phyloP scores from a whole-genome alignment of 2,888 invertebrate genomes.

The Portevinia maculata region DNA sequence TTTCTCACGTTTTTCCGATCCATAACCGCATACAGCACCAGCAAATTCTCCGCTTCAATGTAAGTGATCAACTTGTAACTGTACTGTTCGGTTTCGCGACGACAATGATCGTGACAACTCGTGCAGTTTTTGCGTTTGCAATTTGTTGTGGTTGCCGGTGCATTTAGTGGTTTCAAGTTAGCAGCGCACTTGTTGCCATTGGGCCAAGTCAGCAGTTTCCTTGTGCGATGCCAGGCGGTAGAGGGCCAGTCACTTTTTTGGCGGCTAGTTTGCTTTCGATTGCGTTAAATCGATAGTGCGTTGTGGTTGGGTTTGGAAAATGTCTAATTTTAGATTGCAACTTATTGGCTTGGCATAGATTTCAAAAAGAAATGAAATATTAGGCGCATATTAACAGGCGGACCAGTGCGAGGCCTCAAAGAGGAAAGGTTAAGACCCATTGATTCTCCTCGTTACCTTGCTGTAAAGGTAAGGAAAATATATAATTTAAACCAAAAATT shows the following conservation, averaged over 20 bases:
- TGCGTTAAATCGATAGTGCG: slow-evolving; percentile 12
- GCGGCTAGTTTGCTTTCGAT: slow-evolving; percentile 2
- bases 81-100: slow-evolving; percentile 45
- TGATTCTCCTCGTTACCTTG: too few relatives aligned
- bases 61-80: slow-evolving; percentile 48
- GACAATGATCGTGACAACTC: slow-evolving; percentile 68
- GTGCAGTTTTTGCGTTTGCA: slow-evolving; percentile 52
- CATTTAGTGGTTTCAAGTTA: slow-evolving; percentile 42
- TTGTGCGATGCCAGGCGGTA: slow-evolving; percentile 18
- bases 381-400: too few relatives aligned
- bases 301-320: not conserved
- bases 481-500: too few relatives aligned
- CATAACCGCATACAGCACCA: slow-evolving; percentile 51
- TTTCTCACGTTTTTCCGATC: slow-evolving; percentile 57
- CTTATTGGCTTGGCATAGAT: too few relatives aligned
- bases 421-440: too few relatives aligned
- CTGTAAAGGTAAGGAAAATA: too few relatives aligned
- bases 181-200: too few relatives aligned
- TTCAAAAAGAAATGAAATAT: too few relatives aligned
- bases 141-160: slow-evolving; percentile 52
- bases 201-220: slow-evolving; percentile 4
- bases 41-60: slow-evolving; percentile 48
- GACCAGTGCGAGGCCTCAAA: too few relatives aligned
- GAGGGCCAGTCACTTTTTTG: slow-evolving; percentile 49
- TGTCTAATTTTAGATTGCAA: too few relatives aligned